Evolutionary conservation across 1,140 invertebrate genomes (phyloP), one percentile per base, ranked within the genome.

Genomic region (Lucilia cuprina): DNA sequence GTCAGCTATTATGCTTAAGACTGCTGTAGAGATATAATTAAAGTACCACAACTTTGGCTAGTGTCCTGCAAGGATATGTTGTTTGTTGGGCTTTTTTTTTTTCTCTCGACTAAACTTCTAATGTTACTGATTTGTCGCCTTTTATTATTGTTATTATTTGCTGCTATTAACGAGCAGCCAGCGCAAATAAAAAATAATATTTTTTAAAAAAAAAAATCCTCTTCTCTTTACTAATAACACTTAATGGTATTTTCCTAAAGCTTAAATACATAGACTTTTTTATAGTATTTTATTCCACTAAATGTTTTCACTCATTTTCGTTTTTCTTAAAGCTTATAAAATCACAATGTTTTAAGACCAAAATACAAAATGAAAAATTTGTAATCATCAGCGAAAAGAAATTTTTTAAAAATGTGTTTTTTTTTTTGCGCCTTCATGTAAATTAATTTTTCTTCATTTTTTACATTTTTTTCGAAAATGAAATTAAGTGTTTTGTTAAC

Each of bases 401-500:
- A 55, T 55, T 55, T 55, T 55, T 55, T 10, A 41, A 41, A 41
- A 41, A 41, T 41, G 5, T 41, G 10, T 41, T 19, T 70, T 70
- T 65, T 65, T 70, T 21, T 70, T 55, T 30, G 25, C 25, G 50
- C 12, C n/a, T 19, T 70, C 60, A 70, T 70, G 60, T 70, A 70
- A 70, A 70, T 70, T 70, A 70, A 70, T 70, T 70, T 70, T 70
- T 70, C 60, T 70, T 19, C n/a, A 19, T 21, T 70, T 70, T 70
- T 70, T 70, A 70, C 2, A 55, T 19, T 70, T 70, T 70, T 70
- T 13, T 70, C 17, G 19, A 70, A 21, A 70, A 70, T 70, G 19
- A 70, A 70, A 70, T 70, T 70, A 70, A 70, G 60, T 70, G 60
- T 70, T 70, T 70, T 70, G 60, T 70, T 70, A 70, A 70, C 60